Conservation (phyloP, 2,113 vertebrate species). For the Notechis scutatus region DNA sequence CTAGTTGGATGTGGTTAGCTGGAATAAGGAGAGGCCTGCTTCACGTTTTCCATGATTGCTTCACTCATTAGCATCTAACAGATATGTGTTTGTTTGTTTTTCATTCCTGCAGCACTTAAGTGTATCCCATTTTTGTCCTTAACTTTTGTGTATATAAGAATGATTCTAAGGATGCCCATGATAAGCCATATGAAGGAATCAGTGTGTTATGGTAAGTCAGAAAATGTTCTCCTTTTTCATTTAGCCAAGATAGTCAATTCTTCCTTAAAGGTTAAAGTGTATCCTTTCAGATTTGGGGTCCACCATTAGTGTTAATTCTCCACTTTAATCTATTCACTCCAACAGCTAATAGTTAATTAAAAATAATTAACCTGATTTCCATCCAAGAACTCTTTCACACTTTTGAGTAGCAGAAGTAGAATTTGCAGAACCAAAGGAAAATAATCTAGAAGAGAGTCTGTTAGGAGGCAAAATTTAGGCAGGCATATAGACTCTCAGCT, state of each 20-base stretch:
- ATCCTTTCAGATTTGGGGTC: neutral
- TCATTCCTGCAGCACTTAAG: neutral
- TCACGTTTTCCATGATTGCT: neutral
- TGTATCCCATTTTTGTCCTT: conserved; percentile 14
- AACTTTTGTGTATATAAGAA: conserved; percentile 5
- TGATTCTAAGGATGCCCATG: conserved; percentile 5
- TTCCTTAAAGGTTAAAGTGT: neutral
- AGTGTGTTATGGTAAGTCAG: conserved; percentile 15
- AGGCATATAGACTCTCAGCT: neutral
- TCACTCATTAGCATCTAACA: neutral
- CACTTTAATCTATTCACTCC: neutral
- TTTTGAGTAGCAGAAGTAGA: neutral
- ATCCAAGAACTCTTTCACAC: neutral
- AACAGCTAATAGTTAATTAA: neutral
- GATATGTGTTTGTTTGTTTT: neutral
- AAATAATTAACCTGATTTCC: neutral
- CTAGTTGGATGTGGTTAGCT: neutral
- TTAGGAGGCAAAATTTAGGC: neutral
- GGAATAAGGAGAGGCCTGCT: neutral
- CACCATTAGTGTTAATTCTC: neutral
- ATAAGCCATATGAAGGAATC: conserved; percentile 10
- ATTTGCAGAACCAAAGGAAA: neutral
- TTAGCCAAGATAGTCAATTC: neutral
- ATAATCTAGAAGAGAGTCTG: neutral
- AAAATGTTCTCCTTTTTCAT: neutral